Evolutionary conservation across 2,113 vertebrate genomes (phyloP), one percentile per base, ranked within the genome.

Genomic region (Ochotona princeps): DNA sequence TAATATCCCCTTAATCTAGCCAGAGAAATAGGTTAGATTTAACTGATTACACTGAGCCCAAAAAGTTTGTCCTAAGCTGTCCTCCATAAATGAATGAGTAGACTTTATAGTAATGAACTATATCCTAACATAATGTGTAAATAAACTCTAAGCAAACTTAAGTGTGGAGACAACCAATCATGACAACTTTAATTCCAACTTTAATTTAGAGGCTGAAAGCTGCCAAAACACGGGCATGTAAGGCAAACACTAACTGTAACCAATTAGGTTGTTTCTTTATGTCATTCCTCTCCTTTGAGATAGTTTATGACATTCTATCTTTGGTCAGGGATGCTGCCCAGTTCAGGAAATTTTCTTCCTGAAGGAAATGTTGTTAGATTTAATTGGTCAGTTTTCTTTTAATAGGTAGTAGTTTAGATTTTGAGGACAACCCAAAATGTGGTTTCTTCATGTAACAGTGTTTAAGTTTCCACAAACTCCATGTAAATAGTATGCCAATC

Each of bases 21-120:
- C 51, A 91, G 67, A 95, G n/a, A 65, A 87, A 74, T 38, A 87
- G 20, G 13, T 81, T 54, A 90, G 32, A 60, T 83, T 82, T 87
- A 44, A 44, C 44, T 76, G 25, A 63, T 17, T 79, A 60, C 38
- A 44, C 28, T 38, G 38, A 61, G 20, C 2, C n/a, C 57, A 76
- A 76, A 57, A 83, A 75, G 32, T 83, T 38, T n/a, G 6, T 15
- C 38, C 30, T 76, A 32, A 92, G 28, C n/a, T 13, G 70, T 14
- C 15, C 7, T 69, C 8, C 5, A 21, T 78, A 25, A 8, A 32
- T 61, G 4, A 2, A 21, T n/a, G 28, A 47, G 57, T 75, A 87
- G 18, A 3, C 38, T 30, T 23, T 80, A 23, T 38, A 44, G 26
- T 38, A 26, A 15, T 57, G 51, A 79, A 78, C 49, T 60, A 75